Evolutionary conservation across 2,797 vertebrate genomes (phyloP), one percentile per base, ranked within the genome.

Genomic region (Syngnathus acus): DNA sequence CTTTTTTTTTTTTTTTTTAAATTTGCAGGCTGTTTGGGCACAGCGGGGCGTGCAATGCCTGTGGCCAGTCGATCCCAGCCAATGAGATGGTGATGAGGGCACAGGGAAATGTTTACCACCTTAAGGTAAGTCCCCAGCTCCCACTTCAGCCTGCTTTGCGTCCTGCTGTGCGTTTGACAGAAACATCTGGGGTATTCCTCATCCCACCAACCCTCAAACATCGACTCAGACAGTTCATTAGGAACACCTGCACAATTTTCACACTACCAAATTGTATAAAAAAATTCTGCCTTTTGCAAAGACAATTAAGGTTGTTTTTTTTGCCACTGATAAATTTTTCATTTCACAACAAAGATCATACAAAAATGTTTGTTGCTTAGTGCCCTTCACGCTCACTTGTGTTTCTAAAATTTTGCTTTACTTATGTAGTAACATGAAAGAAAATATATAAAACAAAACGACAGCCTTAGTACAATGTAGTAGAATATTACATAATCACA

Each of bases 11-110:
- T 64, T 77, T 66, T 73, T 66, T 67, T 64, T 72, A 47, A 75
- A 68, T 81, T 72, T 68, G 43, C 89, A 93, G 92, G 82, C 82
- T 93, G 78, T 93, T 93, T 40, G 92, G 92, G 65, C 91, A 91
- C 88, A 91, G 91, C 5, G 92, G 92, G 65, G 91, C 91, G 2
- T 93, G 92, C 86, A 89, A 83, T 9, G 88, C 92, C 64, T 93
- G 92, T 55, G 87, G 91, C 51, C 91, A 92, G 84, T 92, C 92
- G 5, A 93, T 93, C 77, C 92, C 92, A 5, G 90, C 92, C 85
- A 93, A 88, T n/a, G 92, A 93, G 70, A 91, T 93, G 92, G 92
- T 93, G 85, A 93, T 93, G 92, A 87, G 90, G 81, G 90, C 91
- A 13, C 92, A 93, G 79, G 91, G 91, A 71, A 92, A 89, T 61